Conservation (phyloP, 2,113 vertebrate genomes). For the Dipodomys spectabilis region DNA sequence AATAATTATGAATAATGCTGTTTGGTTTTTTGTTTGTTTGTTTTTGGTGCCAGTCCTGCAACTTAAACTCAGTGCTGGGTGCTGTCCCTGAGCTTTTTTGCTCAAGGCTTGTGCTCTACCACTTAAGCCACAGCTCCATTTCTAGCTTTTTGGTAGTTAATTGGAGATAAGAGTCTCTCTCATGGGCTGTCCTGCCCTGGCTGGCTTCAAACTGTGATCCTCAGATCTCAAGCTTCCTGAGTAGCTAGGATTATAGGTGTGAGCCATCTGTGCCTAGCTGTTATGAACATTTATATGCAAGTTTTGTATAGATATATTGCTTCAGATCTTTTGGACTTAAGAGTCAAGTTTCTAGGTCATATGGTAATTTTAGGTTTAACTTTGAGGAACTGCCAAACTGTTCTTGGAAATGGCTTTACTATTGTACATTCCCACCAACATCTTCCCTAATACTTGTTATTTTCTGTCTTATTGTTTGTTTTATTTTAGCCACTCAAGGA, state of each 20-base stretch:
- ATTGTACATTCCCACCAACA: background rate
- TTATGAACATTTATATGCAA: background rate
- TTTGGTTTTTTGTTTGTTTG: background rate
- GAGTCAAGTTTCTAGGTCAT: slow-evolving; percentile 48
- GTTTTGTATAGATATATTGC: slow-evolving; percentile 37
- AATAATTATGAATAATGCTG: slow-evolving; percentile 20
- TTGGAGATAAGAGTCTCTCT: no score
- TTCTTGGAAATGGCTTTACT: slow-evolving; percentile 49
- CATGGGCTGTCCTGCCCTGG: no score
- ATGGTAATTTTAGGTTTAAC: slow-evolving; percentile 64
- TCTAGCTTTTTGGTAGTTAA: no score
- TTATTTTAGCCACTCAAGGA: background rate
- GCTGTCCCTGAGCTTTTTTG: no score
- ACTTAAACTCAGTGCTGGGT: no score
- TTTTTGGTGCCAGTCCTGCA: no score
- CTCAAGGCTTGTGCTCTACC: no score
- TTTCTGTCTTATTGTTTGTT: background rate
- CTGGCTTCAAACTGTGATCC: no score
- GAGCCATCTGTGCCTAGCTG: no score
- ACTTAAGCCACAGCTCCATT: no score
- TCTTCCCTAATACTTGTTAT: background rate
- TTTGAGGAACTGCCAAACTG: slow-evolving; percentile 41
- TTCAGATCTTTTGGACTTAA: slow-evolving; percentile 40
- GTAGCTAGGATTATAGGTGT: no score
- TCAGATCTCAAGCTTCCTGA: no score